Evolutionary conservation across 2,888 invertebrate species (phyloP).

Genomic region (Bembecia ichneumoniformis): DNA sequence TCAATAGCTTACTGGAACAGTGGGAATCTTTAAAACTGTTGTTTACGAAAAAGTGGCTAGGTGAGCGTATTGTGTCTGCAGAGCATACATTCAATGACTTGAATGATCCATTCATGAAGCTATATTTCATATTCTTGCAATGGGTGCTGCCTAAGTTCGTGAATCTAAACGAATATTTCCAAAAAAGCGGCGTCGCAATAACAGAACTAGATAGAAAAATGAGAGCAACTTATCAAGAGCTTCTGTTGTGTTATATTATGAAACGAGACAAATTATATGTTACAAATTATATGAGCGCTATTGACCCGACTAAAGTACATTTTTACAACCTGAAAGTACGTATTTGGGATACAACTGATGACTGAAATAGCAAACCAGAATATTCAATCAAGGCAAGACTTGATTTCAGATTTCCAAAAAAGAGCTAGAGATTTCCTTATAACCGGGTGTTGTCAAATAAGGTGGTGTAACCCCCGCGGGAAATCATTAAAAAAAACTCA

Average conservation of each 20-base stretch:
- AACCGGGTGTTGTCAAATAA: neutral
- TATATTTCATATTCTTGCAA: slow-evolving; percentile 7
- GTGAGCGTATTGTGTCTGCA: slow-evolving; percentile 2
- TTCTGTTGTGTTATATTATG: neutral
- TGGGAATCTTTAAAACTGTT: slow-evolving; percentile 4
- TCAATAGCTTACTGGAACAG: slow-evolving; percentile 8
- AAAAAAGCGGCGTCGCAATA: neutral
- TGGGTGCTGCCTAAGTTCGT: slow-evolving; percentile 6
- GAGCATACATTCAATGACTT: slow-evolving; percentile 2
- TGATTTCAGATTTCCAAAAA: neutral
- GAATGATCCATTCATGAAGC: slow-evolving; percentile 5
- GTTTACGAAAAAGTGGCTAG: slow-evolving; percentile 5
- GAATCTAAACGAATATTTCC: neutral
- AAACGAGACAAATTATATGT: neutral
- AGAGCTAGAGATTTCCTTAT: neutral
- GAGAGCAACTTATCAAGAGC: neutral
- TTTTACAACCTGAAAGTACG: neutral
- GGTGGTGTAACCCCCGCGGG: too few species aligned
- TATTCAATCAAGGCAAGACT: neutral
- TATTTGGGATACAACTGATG: neutral
- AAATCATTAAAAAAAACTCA: too few species aligned
- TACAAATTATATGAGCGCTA: neutral
- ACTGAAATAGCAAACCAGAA: neutral
- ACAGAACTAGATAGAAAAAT: neutral
- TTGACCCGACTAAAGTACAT: neutral